Percentiles rank a stretch among this genome's conserved stretches.
Conservation (phyloP, 2,797 vertebrate species). For the Artibeus jamaicensis region DNA sequence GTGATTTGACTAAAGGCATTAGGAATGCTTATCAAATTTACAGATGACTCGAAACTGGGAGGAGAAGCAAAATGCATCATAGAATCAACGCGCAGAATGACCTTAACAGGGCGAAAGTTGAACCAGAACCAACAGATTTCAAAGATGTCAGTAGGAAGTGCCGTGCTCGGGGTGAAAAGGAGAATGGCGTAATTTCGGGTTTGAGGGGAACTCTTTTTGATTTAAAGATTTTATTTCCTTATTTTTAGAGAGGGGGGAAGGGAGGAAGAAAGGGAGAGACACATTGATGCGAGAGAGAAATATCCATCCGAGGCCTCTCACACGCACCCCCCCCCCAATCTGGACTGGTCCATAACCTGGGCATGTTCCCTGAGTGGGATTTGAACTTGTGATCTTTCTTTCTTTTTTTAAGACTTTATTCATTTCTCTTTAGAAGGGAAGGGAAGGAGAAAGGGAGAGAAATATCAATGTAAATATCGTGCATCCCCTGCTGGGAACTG, state of each 20-base stretch:
- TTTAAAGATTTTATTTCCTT: neutral
- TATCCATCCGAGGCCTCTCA: fast-evolving
- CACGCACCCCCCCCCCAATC: no score
- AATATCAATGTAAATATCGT: no score
- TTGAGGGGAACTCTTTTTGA: neutral
- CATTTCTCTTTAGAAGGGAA: no score
- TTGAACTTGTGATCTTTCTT: no score
- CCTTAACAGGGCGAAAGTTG: neutral
- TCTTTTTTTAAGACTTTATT: no score
- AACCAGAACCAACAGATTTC: slow-evolving; percentile 1
- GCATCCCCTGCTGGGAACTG: no score
- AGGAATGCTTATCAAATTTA: slow-evolving; percentile 25
- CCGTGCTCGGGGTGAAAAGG: neutral
- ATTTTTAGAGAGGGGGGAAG: neutral
- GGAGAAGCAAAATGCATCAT: neutral
- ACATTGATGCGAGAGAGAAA: neutral
- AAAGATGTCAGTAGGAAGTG: neutral
- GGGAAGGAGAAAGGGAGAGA: no score
- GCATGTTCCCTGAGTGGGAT: no score
- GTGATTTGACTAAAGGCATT: neutral
- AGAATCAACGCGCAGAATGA: slow-evolving; percentile 12
- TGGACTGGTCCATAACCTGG: no score
- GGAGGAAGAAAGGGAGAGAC: neutral
- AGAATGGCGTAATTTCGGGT: neutral
- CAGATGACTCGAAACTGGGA: neutral